Base-by-base conservation (phyloP, 2,888 invertebrate genomes). In the Axea sp. region DNA sequence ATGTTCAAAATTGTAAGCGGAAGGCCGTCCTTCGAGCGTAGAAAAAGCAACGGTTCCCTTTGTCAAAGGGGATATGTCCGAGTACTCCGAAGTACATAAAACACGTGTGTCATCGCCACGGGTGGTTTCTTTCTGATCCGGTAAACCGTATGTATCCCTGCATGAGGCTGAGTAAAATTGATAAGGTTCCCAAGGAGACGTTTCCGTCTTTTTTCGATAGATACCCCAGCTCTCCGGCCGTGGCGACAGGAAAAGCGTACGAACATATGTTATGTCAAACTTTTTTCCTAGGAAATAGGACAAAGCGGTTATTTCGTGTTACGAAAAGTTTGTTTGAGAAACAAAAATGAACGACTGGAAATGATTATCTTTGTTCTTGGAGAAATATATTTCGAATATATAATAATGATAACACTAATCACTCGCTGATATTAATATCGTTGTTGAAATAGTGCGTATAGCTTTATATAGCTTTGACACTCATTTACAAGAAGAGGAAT, bases 11-110 rank as follows among this genome's bases (percentile, higher is more conserved):
- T 94, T 92, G 82, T 94, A 94, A 7, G 97, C 96, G 3, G 96
- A 96, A 0, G 98, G 98, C 77, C 99, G 90, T 35, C 97, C 97
- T 87, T 97, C 97, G 1, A 98, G 90, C 0, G 98, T 98, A 6
- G 97, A 95, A 89, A 98, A 99, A 4, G 96, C 95, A 3, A 98
- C 96, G 84, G 96, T 96, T 9, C 98, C 99, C 8, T 96, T 97
- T 1, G 95, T 93, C 69, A 99, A 89, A 0, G 99, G 99, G 0
- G 98, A 97, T 78, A 99, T 98, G 84, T 99, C 99, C 2, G 98
- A 98, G 89, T 96, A 99, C 85, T 98, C 98, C 73, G 96, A 95
- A n/a, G 96, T 97, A 86, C 99, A 99, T n/a, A 99, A 91, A 0
- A 99, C 97, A 69, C 95, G 91, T 0, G 96, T 96, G 87, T 99